Base-by-base conservation (phyloP, 2,888 invertebrate species). In the Bunonema sp. region DNA sequence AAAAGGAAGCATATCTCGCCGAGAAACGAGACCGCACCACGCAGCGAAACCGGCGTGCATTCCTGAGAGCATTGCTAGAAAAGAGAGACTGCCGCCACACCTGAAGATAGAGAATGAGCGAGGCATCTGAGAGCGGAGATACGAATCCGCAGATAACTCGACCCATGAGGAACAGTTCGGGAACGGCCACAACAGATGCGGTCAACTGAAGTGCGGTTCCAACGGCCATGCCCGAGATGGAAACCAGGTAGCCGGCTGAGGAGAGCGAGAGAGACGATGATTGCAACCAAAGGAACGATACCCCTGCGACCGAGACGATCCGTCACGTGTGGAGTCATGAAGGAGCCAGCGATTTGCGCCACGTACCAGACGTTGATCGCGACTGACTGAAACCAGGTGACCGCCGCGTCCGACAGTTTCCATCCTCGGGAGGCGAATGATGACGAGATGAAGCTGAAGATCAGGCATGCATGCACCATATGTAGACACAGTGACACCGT, bases 1-100 rank as follows among this genome's bases (percentile, higher is more conserved):
- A 52, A 37, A 26, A 56, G 54, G 41, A 59, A 57, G n/a, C 60
- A 59, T 29, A 60, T 60, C 41, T 60, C 60, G 35, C 57, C 56
- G 15, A 60, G 44, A 41, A 60, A 60, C 12, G 53, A 53, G 8
- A 59, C 49, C 46, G 49, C 50, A 39, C 59, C 59, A 5, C 60
- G 51, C 21, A 54, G 49, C 26, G 49, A 41, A 4, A 53, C 24
- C 2, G 60, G 60, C 16, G 59, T 15, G 10, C 8, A 1, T 8
- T 32, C 32, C 12, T 10, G 12, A 32, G 16, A 32, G 16, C 16
- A 1, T 8, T 15, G 1, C 10, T 32, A 32, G 33, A 32, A 32
- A 10, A 16, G 10, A 10, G 16, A 32, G 8, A n/a, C 15, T n/a
- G 8, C 15, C 8, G 7, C 12, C 8, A n/a, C 16, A 46, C 52